Conservation (phyloP, 2,113 vertebrate species). For the Megaceryle torquata region DNA sequence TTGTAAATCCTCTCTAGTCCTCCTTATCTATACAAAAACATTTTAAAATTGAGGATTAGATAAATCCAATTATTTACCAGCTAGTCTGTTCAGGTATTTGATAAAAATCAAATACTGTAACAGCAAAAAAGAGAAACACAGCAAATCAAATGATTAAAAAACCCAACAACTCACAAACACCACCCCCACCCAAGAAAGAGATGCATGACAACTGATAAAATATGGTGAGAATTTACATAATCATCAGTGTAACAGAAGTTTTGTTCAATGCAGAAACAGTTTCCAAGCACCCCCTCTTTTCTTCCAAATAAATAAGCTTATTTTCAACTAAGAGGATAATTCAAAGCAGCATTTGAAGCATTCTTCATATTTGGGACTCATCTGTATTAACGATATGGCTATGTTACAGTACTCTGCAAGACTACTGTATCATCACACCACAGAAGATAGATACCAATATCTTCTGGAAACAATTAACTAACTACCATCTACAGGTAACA, state of each 20-base stretch:
- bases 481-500: background rate
- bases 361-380: background rate
- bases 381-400: background rate
- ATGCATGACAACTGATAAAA: background rate
- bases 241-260: background rate
- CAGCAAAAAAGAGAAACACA: background rate
- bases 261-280: background rate
- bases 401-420: background rate
- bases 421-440: background rate
- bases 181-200: background rate
- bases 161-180: too few relatives aligned
- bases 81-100: background rate
- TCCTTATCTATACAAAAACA: rapidly evolving
- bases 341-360: constrained; percentile 7
- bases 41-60: constrained; percentile 30
- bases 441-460: background rate
- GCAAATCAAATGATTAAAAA: background rate
- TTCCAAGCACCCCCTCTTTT: background rate
- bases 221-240: background rate
- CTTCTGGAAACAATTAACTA: background rate
- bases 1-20: background rate
- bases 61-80: constrained; percentile 25
- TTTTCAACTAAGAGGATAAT: constrained; percentile 50
- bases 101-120: background rate
- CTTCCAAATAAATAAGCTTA: constrained; percentile 24